Conservation (phyloP, 2,888 invertebrate genomes). For the Chorisops tibialis region DNA sequence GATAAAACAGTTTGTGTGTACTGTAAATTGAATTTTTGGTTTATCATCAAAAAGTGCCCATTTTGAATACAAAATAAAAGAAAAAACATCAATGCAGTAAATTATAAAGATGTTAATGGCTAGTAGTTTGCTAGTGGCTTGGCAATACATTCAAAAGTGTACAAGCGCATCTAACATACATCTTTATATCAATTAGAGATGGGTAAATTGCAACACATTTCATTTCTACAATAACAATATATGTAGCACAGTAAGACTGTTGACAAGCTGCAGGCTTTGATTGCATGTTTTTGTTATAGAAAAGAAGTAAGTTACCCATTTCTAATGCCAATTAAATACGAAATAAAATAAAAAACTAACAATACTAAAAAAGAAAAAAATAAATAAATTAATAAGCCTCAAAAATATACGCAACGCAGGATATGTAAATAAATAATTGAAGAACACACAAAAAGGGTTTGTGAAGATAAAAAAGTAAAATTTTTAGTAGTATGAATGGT, state of each 20-base stretch:
- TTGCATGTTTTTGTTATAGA: too few species aligned
- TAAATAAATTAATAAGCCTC: constrained; percentile 28
- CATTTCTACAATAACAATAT: too few species aligned
- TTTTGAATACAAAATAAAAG: background rate
- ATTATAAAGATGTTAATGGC: too few species aligned
- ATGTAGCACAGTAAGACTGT: too few species aligned
- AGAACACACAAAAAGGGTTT: constrained; percentile 26
- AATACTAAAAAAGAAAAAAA: constrained; percentile 27
- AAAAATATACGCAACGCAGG: constrained; percentile 45
- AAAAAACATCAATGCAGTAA: background rate
- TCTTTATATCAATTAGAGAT: background rate
- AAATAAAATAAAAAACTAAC: constrained; percentile 17
- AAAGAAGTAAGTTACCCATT: too few species aligned
- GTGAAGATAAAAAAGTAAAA: constrained; percentile 1
- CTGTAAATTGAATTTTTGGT: constrained; percentile 50
- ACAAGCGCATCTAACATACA: constrained; percentile 1
- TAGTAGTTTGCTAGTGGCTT: too few species aligned
- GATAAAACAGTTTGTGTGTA: constrained; percentile 89
- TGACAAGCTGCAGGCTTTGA: too few species aligned
- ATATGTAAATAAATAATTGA: constrained; percentile 33
- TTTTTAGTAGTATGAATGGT: constrained; percentile 30
- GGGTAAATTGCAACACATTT: too few species aligned
- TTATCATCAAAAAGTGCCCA: background rate
- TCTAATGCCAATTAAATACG: constrained; percentile 11
- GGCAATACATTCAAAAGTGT: too few species aligned